Percentiles rank a stretch among this genome's conserved stretches.
These are phyloP conservation scores for Cyrtodaria siliqua DNA, from an alignment of 2,888 invertebrate species.

Conservation along the genomic window DNA sequence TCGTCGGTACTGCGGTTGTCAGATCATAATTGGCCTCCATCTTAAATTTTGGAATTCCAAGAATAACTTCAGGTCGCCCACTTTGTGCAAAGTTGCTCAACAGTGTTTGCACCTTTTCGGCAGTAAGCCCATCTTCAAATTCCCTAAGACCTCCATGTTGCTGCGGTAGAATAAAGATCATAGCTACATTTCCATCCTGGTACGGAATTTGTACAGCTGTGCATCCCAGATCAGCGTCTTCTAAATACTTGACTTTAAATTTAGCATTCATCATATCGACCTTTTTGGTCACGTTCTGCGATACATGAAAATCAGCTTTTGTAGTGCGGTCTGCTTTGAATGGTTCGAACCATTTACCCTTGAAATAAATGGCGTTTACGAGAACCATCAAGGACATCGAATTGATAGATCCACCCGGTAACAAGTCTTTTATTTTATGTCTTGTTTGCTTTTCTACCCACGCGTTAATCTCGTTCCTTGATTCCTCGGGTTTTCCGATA, in stretches of 20 bases:
- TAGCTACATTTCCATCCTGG: constrained; percentile 45
- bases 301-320: not conserved
- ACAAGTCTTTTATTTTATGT: constrained; percentile 92
- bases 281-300: not conserved
- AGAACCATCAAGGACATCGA: constrained; percentile 83
- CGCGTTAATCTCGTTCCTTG: constrained; percentile 87
- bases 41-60: constrained; percentile 70
- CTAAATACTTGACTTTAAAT: not conserved
- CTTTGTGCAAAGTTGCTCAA: not conserved
- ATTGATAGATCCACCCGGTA: constrained; percentile 87
- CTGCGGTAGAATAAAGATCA: constrained; percentile 51
- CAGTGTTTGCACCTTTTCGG: not conserved
- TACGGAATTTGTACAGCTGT: constrained; percentile 92
- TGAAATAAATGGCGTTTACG: constrained; percentile 87
- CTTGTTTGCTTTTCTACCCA: constrained; percentile 95
- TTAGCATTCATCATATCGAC: not conserved
- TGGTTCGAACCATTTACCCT: constrained; percentile 85
- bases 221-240: too few relatives aligned
- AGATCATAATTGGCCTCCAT: constrained; percentile 57
- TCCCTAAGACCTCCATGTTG: constrained; percentile 34
- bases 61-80: constrained; percentile 8
- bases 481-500: constrained; percentile 79
- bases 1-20: constrained; percentile 35
- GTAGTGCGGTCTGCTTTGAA: constrained; percentile 82
- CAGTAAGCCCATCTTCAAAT: constrained; percentile 28